Conservation (phyloP, 2,797 vertebrate genomes). For the Sebastes hubbsi region DNA sequence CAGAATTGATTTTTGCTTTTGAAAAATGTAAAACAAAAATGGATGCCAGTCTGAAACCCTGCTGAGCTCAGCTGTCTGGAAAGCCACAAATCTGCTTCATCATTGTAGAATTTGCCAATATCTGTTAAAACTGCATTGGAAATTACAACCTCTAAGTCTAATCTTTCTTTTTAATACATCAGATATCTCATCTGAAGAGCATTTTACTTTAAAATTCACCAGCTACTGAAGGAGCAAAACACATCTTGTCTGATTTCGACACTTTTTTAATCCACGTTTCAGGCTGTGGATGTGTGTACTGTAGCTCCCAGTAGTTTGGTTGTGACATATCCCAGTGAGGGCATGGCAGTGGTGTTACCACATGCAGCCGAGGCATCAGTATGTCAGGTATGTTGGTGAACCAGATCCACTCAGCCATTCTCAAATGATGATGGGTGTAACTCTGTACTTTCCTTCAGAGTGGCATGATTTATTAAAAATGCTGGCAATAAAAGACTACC, state of each 20-base stretch:
- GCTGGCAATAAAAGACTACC: background rate
- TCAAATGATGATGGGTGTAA: conserved; percentile 62
- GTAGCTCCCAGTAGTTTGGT: conserved; percentile 17
- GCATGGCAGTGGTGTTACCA: conserved; percentile 69
- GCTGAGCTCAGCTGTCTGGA: background rate
- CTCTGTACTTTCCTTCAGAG: conserved; percentile 35
- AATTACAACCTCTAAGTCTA: background rate
- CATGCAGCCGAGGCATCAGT: conserved; percentile 63
- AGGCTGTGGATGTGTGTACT: background rate
- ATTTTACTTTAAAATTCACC: background rate
- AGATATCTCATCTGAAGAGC: background rate
- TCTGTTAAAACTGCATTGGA: background rate
- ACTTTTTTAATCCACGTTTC: background rate
- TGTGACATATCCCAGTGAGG: conserved; percentile 59
- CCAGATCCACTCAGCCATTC: conserved; percentile 65
- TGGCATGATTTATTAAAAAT: conserved; percentile 40
- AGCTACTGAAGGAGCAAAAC: background rate
- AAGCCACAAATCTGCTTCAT: background rate
- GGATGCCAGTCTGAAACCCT: background rate
- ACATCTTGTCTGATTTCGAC: background rate
- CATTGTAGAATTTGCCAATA: background rate
- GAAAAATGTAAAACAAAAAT: background rate
- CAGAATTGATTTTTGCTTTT: background rate
- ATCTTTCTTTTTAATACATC: background rate
- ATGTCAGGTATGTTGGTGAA: conserved; percentile 81